These are phyloP conservation scores for Metalampra italica DNA, from an alignment of 2,888 invertebrate genomes.

Conservation along the genomic window DNA sequence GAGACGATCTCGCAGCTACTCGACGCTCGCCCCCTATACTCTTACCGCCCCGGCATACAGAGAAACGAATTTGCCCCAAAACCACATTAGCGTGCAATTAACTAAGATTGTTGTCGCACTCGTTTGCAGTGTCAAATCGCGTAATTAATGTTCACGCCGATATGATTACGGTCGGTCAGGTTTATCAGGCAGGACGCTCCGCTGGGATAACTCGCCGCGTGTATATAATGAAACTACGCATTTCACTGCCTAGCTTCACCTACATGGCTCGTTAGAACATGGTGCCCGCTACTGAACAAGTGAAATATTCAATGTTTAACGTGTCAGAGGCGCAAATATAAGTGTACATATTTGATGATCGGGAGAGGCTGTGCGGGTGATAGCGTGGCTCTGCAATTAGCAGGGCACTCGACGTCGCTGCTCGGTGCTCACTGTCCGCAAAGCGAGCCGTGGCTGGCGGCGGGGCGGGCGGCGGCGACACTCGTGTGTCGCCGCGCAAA, in stretches of 20 bases:
- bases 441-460: slow-evolving; percentile 32
- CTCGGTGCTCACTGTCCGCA: slow-evolving; percentile 38
- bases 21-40: slow-evolving; percentile 30
- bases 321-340: slow-evolving; percentile 23
- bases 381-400: slow-evolving; percentile 66
- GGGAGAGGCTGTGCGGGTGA: slow-evolving; percentile 31
- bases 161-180: slow-evolving; percentile 66
- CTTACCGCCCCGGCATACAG: slow-evolving; percentile 15
- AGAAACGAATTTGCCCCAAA: slow-evolving; percentile 36
- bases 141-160: slow-evolving; percentile 69
- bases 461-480: slow-evolving; percentile 51
- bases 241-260: slow-evolving; percentile 21
- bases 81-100: slow-evolving; percentile 57
- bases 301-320: slow-evolving; percentile 16
- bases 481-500: slow-evolving; percentile 75
- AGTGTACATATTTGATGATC: slow-evolving; percentile 44
- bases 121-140: slow-evolving; percentile 48
- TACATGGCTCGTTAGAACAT: neutral
- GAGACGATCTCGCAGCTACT: slow-evolving; percentile 50
- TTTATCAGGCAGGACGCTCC: slow-evolving; percentile 63
- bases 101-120: slow-evolving; percentile 56
- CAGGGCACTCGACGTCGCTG: slow-evolving; percentile 60
- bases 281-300: slow-evolving; percentile 10
- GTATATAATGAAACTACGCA: slow-evolving; percentile 44
- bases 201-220: slow-evolving; percentile 48